Evolutionary conservation across 2,113 vertebrate genomes (phyloP).

Genomic region (Turdus rufiventris): DNA sequence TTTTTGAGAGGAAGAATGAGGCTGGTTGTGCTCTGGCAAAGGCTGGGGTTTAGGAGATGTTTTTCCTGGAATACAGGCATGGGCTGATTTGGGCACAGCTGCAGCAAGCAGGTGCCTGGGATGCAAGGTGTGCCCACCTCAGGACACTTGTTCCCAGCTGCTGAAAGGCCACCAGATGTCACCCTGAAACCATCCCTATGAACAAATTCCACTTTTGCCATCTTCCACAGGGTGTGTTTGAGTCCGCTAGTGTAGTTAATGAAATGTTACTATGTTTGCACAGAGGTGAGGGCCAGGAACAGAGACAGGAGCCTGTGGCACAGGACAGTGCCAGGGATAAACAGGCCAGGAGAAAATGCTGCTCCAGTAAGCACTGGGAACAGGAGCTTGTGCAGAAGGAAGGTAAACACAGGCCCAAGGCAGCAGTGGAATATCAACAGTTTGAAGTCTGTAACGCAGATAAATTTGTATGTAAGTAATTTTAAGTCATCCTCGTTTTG

Average conservation of each 20-base stretch:
- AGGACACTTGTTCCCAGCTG: not conserved
- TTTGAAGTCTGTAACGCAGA: not conserved
- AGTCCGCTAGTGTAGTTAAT: accelerated
- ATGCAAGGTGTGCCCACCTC: not conserved
- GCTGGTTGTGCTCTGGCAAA: not conserved
- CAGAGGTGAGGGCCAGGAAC: not conserved
- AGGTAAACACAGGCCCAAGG: no score
- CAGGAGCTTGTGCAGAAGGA: accelerated
- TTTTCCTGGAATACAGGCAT: not conserved
- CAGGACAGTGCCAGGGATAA: not conserved
- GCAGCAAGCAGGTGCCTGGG: no score
- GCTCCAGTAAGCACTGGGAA: not conserved
- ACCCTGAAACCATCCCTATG: not conserved
- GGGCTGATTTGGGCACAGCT: not conserved
- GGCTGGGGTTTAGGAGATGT: not conserved
- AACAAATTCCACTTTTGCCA: not conserved
- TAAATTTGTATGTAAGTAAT: not conserved
- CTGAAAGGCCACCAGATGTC: not conserved
- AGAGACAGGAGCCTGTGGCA: not conserved
- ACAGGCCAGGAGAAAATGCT: accelerated
- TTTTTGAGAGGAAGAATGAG: not conserved
- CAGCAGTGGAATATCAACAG: not conserved
- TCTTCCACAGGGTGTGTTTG: not conserved
- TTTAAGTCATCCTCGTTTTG: not conserved
- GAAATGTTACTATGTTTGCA: not conserved